Percentiles rank a stretch among this genome's conserved stretches.
phyloP scores from a whole-genome alignment of 2,888 invertebrate genomes.

The Conus canariensis region DNA sequence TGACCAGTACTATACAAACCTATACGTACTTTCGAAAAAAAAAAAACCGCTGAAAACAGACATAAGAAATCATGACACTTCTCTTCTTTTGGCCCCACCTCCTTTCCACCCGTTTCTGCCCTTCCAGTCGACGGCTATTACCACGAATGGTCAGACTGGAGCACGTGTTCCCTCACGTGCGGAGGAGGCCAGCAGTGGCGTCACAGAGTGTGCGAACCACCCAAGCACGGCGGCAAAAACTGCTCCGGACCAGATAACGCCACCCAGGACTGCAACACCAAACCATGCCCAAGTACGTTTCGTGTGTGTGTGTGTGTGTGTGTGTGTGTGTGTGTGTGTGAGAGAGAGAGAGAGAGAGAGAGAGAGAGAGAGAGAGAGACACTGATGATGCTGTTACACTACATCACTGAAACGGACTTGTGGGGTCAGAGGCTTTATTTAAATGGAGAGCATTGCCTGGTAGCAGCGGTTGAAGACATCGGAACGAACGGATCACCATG shows the following conservation, averaged over 20 bases:
- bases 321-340: conserved; percentile 22
- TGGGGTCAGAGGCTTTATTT: too few relatives aligned
- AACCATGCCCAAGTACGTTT: conserved; percentile 69
- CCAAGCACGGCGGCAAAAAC: conserved; percentile 64
- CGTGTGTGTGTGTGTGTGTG: conserved; percentile 14
- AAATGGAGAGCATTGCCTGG: too few relatives aligned
- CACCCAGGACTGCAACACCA: conserved; percentile 62
- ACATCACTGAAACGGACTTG: too few relatives aligned
- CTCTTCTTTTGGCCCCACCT: background rate
- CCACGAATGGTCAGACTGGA: conserved; percentile 67
- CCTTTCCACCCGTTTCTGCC: background rate
- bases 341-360: background rate
- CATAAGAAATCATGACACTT: too few relatives aligned
- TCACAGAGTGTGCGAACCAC: conserved; percentile 58
- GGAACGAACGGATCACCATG: too few relatives aligned
- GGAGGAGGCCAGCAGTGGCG: conserved; percentile 66
- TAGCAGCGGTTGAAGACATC: too few relatives aligned
- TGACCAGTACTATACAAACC: too few relatives aligned
- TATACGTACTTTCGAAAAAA: too few relatives aligned
- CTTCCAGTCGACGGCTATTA: conserved; percentile 73
- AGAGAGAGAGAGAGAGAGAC: background rate
- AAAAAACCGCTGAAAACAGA: too few relatives aligned
- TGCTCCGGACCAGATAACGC: conserved; percentile 63
- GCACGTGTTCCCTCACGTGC: conserved; percentile 67
- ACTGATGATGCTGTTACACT: too few relatives aligned